A percentile compares a stretch with the other conserved stretches of the same genome.
Evolutionary conservation across 2,113 vertebrate species (phyloP).

Genomic region (Prunella fulvescens): DNA sequence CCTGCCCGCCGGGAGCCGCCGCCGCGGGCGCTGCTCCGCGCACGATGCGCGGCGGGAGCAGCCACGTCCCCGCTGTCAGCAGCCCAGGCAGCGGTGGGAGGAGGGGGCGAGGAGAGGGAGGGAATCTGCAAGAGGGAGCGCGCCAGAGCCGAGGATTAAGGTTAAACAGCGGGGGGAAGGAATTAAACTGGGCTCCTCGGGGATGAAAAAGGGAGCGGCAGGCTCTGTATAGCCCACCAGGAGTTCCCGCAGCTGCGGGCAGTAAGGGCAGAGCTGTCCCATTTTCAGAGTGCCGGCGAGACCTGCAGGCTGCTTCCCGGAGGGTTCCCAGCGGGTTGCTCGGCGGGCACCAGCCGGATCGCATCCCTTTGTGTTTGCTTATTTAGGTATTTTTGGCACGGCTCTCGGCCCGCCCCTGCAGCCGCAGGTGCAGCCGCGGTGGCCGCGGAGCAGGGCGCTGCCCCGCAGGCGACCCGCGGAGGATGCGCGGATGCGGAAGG

Average conservation of each 20-base stretch:
- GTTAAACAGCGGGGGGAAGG: background rate
- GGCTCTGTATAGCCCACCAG: background rate
- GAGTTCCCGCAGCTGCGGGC: background rate
- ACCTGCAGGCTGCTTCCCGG: background rate
- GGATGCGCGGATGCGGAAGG: background rate
- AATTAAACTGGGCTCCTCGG: background rate
- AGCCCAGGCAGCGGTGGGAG: background rate
- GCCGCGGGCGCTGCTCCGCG: background rate
- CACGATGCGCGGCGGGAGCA: background rate
- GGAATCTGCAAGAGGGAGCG: background rate
- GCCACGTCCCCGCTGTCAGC: background rate
- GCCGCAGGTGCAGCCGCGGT: background rate
- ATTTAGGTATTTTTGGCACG: background rate
- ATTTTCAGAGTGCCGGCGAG: background rate
- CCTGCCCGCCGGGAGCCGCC: background rate
- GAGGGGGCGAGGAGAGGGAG: background rate
- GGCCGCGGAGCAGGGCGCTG: background rate
- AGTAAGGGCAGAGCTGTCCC: background rate
- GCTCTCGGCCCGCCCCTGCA: background rate
- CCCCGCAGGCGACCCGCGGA: background rate
- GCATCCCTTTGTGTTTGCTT: background rate
- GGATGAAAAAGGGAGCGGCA: background rate
- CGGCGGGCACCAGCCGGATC: background rate
- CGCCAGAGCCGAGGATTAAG: background rate
- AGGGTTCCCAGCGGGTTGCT: background rate